Base-by-base conservation (phyloP, 1,140 invertebrate species). In the Drosophila auraria region DNA sequence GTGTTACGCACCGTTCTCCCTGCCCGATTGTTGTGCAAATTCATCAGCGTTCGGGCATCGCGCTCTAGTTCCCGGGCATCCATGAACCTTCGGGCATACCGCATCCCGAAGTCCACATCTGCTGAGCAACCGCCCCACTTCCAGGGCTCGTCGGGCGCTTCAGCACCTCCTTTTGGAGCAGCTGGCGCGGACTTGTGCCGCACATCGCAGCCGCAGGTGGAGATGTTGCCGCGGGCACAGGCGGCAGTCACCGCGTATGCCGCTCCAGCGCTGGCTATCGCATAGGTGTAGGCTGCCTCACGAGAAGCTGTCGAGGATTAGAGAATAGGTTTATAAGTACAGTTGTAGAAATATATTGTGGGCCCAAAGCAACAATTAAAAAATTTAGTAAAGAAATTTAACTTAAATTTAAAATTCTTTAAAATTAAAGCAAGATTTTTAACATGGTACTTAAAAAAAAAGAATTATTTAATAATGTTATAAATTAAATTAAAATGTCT, bases 1-100 rank as follows among this genome's bases (percentile, higher is more conserved):
- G 7, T 3, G 1, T 65, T 8, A 92, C 93, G 92, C 93, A 99
- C 98, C 96, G 97, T 97, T 93, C 98, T 94, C 53, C 98, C 98
- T 27, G 97, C 97, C 87, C 97, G 96, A 94, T 99, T 99, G 93
- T 99, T 99, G 93, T 99, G 98, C 36, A 99, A 94, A 94, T 99
- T 99, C 98, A 99, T 99, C 73, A 98, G 94, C 58, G 97, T 97
- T 38, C 98, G 94, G 5, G 97, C 96, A 92, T 98, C 97, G 0
- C 95, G 78, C 91, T 98, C 97, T 61, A 97, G 94, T 91, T 98
- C 96, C 59, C 97, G 94, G 50, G 97, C 96, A 93, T 98, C 97
- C 74, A 98, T 94, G 93, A 98, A 98, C 84, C 95, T 95, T 51
- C 97, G 94, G 25, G 97, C 95, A 92, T 97, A 96, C 75, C 95